Conservation (phyloP, 2,888 invertebrate species). For the Protonemura montana region DNA sequence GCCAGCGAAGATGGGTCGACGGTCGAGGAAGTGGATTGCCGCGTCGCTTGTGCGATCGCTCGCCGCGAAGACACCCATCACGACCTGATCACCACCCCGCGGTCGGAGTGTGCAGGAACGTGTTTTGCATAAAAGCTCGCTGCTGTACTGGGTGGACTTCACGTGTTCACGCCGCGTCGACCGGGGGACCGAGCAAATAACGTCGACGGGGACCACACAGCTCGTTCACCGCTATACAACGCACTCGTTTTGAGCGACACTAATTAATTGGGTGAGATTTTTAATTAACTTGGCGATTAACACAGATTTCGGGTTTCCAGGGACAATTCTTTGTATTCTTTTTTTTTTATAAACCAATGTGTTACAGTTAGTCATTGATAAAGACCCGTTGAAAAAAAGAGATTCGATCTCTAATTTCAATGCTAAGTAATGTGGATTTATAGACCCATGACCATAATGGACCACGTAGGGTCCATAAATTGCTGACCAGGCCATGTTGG, state of each 20-base stretch:
- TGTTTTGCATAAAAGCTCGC: slow-evolving; percentile 1
- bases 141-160: background rate
- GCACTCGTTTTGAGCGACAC: background rate
- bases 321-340: background rate
- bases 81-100: slow-evolving; percentile 7
- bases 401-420: background rate
- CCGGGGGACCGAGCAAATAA: background rate
- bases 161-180: background rate
- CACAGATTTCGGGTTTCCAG: slow-evolving; percentile 1
- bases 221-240: slow-evolving; percentile 13
- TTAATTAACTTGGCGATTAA: slow-evolving; percentile 33
- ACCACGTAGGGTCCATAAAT: no score
- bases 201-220: slow-evolving; percentile 20
- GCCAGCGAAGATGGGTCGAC: background rate
- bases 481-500: no score
- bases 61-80: slow-evolving; percentile 23
- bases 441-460: no score
- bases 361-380: background rate
- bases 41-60: background rate
- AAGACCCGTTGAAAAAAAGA: background rate
- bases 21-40: background rate
- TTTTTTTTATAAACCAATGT: background rate
- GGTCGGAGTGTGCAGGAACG: background rate
- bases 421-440: no score
- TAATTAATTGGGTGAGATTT: background rate